Percentiles rank a stretch among this genome's conserved stretches.
Conservation (phyloP, 2,797 vertebrate genomes). For the Danio tinwini region DNA sequence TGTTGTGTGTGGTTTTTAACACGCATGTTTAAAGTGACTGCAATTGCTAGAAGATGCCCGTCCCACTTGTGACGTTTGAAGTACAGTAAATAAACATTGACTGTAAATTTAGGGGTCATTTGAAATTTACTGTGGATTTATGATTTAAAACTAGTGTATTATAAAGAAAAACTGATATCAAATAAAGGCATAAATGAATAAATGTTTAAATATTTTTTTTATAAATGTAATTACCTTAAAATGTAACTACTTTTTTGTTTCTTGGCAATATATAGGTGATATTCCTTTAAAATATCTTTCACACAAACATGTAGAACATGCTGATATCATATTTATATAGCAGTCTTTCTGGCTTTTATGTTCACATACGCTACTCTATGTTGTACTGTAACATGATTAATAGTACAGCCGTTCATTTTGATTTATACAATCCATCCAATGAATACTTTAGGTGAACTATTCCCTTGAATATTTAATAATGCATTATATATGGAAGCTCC, state of each 20-base stretch:
- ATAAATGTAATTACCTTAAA: too few species aligned
- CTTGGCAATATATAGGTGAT: too few species aligned
- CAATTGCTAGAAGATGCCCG: background rate
- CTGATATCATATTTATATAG: background rate
- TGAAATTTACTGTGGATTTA: background rate
- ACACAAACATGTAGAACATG: too few species aligned
- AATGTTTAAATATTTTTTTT: too few species aligned
- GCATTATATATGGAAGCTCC: constrained; percentile 42
- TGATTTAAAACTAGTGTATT: too few species aligned
- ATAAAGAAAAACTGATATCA: too few species aligned
- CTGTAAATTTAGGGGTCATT: background rate
- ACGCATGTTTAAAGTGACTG: background rate
- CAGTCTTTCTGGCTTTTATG: background rate
- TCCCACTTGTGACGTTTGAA: background rate
- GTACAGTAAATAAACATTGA: constrained; percentile 4
- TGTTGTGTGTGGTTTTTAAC: constrained; percentile 5
- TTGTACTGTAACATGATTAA: background rate
- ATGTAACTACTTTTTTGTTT: too few species aligned
- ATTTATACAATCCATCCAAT: background rate
- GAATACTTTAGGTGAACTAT: background rate
- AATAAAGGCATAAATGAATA: too few species aligned
- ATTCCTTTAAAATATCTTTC: too few species aligned
- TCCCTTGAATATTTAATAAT: constrained; percentile 1
- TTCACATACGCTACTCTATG: background rate
- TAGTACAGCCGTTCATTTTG: background rate